These are phyloP conservation scores for Rhamphomyia laevipes DNA, from an alignment of 2,888 invertebrate species.

Conservation along the genomic window DNA sequence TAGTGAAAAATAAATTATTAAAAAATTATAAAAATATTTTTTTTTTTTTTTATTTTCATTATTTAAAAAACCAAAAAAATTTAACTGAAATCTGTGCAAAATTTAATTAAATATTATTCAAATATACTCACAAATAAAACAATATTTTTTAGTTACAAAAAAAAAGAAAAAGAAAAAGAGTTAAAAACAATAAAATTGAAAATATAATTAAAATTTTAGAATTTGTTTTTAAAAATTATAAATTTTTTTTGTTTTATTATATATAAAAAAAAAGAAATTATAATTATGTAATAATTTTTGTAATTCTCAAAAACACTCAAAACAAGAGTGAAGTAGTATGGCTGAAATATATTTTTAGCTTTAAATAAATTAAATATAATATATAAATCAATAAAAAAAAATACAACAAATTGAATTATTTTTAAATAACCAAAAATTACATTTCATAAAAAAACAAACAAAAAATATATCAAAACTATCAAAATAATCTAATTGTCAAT, in stretches of 20 bases:
- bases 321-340: neutral
- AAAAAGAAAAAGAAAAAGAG: neutral
- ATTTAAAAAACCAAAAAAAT: too few relatives aligned
- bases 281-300: conserved; percentile 7
- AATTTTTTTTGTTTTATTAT: conserved; percentile 13
- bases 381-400: conserved; percentile 1
- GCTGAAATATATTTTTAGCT: neutral
- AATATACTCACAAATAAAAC: too few relatives aligned
- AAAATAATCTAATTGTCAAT: neutral
- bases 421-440: conserved; percentile 1
- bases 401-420: conserved; percentile 3
- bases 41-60: too few relatives aligned
- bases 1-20: conserved; percentile 3
- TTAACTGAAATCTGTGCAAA: too few relatives aligned
- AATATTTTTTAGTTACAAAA: too few relatives aligned
- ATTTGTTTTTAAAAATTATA: too few relatives aligned
- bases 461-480: too few relatives aligned
- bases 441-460: neutral
- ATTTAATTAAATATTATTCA: too few relatives aligned
- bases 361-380: conserved; percentile 11
- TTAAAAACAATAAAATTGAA: neutral
- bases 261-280: conserved; percentile 4
- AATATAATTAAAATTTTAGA: too few relatives aligned
- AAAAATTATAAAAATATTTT: neutral
- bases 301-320: neutral